phyloP scores from a whole-genome alignment of 2,888 invertebrate species.

The Apoda limacodes region DNA sequence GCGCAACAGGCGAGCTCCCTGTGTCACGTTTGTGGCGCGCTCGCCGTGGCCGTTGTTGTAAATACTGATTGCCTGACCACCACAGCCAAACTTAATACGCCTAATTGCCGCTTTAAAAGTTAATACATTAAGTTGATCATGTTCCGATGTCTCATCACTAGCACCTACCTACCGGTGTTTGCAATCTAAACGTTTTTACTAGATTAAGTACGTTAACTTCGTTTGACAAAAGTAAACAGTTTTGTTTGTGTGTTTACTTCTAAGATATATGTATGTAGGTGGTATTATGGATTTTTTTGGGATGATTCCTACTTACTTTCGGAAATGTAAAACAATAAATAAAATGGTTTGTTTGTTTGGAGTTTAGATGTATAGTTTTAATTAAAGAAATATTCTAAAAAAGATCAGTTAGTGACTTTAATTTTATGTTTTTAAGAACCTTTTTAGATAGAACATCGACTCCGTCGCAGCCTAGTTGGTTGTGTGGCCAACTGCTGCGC shows the following conservation, averaged over 20 bases:
- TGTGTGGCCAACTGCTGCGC: too few relatives aligned
- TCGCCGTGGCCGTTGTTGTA: slow-evolving; percentile 43
- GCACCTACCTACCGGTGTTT: slow-evolving; percentile 33
- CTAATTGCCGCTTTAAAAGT: slow-evolving; percentile 61
- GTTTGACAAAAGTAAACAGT: slow-evolving; percentile 5
- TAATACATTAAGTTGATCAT: slow-evolving; percentile 59
- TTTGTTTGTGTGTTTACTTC: slow-evolving; percentile 15
- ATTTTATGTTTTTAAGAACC: too few relatives aligned
- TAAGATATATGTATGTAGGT: too few relatives aligned
- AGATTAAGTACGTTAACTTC: slow-evolving; percentile 24
- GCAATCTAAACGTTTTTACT: slow-evolving; percentile 35
- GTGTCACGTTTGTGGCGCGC: slow-evolving; percentile 49
- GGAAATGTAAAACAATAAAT: too few relatives aligned
- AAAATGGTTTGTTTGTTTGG: too few relatives aligned
- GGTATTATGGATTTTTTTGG: too few relatives aligned
- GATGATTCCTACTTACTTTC: too few relatives aligned
- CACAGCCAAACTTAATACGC: slow-evolving; percentile 44
- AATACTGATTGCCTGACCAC: slow-evolving; percentile 53
- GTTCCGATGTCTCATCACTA: slow-evolving; percentile 37
- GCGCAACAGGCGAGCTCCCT: slow-evolving; percentile 40
- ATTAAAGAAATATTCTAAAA: too few relatives aligned
- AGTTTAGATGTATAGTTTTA: too few relatives aligned
- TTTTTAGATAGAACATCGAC: too few relatives aligned
- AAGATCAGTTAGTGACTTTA: too few relatives aligned
- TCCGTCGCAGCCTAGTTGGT: too few relatives aligned